Evolutionary conservation across 2,113 vertebrate genomes (phyloP).

Genomic region (Ictidomys tridecemlineatus): DNA sequence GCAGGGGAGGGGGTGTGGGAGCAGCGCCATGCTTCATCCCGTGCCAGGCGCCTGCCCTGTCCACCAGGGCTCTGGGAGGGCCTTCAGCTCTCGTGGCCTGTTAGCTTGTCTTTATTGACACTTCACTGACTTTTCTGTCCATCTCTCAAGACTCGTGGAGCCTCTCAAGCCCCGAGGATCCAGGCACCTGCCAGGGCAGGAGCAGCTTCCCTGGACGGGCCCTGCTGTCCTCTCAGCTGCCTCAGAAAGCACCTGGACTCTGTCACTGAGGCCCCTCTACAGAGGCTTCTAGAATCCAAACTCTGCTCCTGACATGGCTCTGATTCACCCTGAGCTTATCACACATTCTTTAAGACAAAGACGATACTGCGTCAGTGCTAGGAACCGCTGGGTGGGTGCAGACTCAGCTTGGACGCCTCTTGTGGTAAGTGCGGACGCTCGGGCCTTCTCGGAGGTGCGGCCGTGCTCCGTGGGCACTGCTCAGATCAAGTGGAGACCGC

Average conservation of each 20-base stretch:
- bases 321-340: accelerated
- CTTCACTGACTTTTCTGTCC: neutral
- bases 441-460: accelerated
- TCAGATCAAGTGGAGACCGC: too few relatives aligned
- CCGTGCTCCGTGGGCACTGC: accelerated
- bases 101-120: neutral
- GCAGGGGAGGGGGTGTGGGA: too few relatives aligned
- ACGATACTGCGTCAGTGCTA: accelerated
- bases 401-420: neutral
- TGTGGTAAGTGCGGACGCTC: accelerated
- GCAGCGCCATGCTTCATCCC: too few relatives aligned
- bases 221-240: accelerated
- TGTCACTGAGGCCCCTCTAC: neutral
- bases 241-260: neutral
- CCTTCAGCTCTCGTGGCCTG: too few relatives aligned
- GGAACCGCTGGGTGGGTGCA: too few relatives aligned
- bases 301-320: neutral
- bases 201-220: too few relatives aligned
- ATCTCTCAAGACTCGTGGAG: neutral
- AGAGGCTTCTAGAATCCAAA: neutral
- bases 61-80: neutral
- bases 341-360: neutral
- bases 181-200: neutral
- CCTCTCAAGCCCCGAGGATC: accelerated
- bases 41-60: neutral